Evolutionary conservation across 1,140 invertebrate genomes (phyloP).

Genomic region (Diuraphis noxia): DNA sequence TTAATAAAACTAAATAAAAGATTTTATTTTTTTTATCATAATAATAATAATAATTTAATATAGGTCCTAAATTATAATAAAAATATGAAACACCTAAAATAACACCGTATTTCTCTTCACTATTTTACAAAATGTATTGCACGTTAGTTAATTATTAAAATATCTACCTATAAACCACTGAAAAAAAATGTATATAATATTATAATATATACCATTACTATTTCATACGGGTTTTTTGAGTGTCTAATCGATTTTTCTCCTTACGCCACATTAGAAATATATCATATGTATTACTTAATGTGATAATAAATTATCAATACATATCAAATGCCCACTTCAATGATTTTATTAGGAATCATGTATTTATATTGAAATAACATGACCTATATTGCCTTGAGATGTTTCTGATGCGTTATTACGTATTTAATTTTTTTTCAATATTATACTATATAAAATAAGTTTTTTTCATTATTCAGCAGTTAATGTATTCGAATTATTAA

Average conservation of each 20-base stretch:
- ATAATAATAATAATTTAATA: not conserved
- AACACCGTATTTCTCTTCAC: not conserved
- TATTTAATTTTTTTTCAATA: not conserved
- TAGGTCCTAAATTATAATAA: not conserved
- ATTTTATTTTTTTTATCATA: not conserved
- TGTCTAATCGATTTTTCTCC: not conserved
- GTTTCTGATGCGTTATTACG: not conserved
- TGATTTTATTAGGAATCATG: not conserved
- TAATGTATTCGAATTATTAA: not conserved
- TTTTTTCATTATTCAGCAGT: not conserved
- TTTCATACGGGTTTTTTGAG: not conserved
- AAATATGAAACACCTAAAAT: not conserved
- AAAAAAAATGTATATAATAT: not conserved
- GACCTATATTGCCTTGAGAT: not conserved
- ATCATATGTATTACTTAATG: not conserved
- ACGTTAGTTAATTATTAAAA: not conserved
- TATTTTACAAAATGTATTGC: not conserved
- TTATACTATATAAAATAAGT: not conserved
- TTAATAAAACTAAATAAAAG: not conserved
- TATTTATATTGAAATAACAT: not conserved
- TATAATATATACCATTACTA: not conserved
- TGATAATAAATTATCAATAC: not conserved
- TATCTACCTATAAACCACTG: not conserved
- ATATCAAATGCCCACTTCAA: constrained; percentile 20
- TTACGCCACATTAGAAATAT: not conserved